Base-by-base conservation (phyloP, 1,140 invertebrate genomes). In the Pseudomyrmex concolor region DNA sequence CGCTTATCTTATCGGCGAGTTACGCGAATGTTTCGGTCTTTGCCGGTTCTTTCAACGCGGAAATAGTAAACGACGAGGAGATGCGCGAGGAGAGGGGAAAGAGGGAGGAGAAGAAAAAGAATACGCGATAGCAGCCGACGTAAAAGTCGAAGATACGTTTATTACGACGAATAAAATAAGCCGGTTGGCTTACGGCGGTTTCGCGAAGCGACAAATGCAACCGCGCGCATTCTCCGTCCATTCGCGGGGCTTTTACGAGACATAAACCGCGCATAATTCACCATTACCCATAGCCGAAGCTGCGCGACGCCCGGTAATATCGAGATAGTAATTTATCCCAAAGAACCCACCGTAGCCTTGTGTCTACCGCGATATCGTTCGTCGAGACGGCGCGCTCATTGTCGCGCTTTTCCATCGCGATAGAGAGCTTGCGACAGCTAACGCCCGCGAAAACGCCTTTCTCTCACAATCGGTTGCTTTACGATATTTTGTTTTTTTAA, bases 181-280 rank as follows among this genome's bases (percentile, higher is more conserved):
- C 80, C 57, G 57, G 9, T 48, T 17, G 60, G 34, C 71, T 68
- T 74, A 51, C 43, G 25, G 34, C 62, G 55, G 50, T 54, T 54
- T 82, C 19, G 54, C 67, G 22, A 60, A 25, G 84, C 84, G 86
- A 86, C 86, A 84, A 87, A 86, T 86, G 70, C 73, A 68, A 12
- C 7, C 43, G 66, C 34, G 76, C 22, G 51, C 43, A 55, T 64
- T 74, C 19, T 15, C 22, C 22, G 57, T 64, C 62, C 22, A 59
- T 83, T 76, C 19, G 51, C 68, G 15, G 45, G 57, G 60, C 63
- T 80, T 80, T 86, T 87, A 84, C 72, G 57, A 71, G 73, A 80
- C 81, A 59, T 80, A 84, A 87, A 87, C 73, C 68, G 54, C 50
- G 73, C 81, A 86, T 86, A 86, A 86, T 83, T 87, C 73, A 84